Evolutionary conservation across 2,888 invertebrate species (phyloP).

Genomic region (Tanypteryx hageni): DNA sequence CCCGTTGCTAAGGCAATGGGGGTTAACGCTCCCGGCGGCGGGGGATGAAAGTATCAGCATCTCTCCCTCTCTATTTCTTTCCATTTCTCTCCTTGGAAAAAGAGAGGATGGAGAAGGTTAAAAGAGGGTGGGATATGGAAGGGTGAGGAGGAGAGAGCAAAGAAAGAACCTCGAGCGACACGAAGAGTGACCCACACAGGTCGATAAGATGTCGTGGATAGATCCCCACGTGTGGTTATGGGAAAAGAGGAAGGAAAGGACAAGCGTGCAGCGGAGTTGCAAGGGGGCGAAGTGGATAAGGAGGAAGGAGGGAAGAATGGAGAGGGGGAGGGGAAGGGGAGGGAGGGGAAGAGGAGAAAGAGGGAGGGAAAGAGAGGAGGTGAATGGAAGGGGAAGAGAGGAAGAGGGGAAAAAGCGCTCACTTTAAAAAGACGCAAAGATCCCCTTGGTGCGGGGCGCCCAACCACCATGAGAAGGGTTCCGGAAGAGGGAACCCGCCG

Average conservation of each 20-base stretch:
- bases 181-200: slow-evolving; percentile 70
- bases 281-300: slow-evolving; percentile 65
- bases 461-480: background rate
- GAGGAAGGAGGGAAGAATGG: background rate
- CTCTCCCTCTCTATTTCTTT: too few relatives aligned
- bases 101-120: too few relatives aligned
- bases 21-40: too few relatives aligned
- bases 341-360: background rate
- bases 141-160: slow-evolving; percentile 78
- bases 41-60: too few relatives aligned
- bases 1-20: too few relatives aligned
- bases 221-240: slow-evolving; percentile 76
- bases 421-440: background rate
- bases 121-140: background rate
- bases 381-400: background rate
- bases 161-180: slow-evolving; percentile 70
- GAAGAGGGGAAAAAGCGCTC: background rate
- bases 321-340: background rate
- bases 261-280: slow-evolving; percentile 75
- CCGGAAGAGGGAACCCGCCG: too few relatives aligned
- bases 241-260: slow-evolving; percentile 75
- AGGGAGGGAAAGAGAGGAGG: slow-evolving; percentile 26
- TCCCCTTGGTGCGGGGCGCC: background rate
- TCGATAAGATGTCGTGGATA: slow-evolving; percentile 78
- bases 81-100: too few relatives aligned